Base-by-base conservation (phyloP, 2,113 vertebrate species). In the Salvator merianae region DNA sequence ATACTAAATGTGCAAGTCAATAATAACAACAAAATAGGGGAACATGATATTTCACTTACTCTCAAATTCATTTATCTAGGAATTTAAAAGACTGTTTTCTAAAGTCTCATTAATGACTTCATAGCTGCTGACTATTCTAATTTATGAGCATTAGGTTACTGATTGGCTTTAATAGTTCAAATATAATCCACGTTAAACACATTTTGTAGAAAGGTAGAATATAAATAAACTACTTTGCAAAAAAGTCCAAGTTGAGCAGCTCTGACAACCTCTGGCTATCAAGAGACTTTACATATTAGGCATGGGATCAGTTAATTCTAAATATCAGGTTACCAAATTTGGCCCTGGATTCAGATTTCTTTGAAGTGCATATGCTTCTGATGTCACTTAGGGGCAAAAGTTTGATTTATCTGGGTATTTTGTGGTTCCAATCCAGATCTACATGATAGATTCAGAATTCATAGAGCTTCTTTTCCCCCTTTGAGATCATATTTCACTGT, bases 331-430 rank as follows among this genome's bases (percentile, higher is more conserved):
- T 30, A 63, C 53, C 50, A 32, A 84, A 40, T 28, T 78, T 79
- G 55, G 5, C 38, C n/a, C 12, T 63, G 13, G 13, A 79, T 32
- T n/a, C 38, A 36, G 38, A 63, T 79, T 50, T 16, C n/a, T 73
- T 24, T 34, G n/a, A 79, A 63, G 53, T 30, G 24, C 16, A 32
- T 82, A 53, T 12, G 14, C 32, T 63, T 84, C 38, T 72, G 66
- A 38, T 63, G 40, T 79, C 59, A 32, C 13, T 63, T 62, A 22
- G 20, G 68, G 90, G 90, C 81, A 87, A 59, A 85, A 0, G 34
- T 75, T 91, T 91, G 92, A 83, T 87, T 90, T 91, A 87, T 90
- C 26, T 82, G 32, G n/a, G 20, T 84, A 59, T 73, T 77, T 53
- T 80, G 84, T 66, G 63, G 34, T 1, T 79, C 28, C 0, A 74